Conservation (phyloP, 30 jellyfish, hydroid and myxozoan genomes). For the Chrysaora quinquecirrha region DNA sequence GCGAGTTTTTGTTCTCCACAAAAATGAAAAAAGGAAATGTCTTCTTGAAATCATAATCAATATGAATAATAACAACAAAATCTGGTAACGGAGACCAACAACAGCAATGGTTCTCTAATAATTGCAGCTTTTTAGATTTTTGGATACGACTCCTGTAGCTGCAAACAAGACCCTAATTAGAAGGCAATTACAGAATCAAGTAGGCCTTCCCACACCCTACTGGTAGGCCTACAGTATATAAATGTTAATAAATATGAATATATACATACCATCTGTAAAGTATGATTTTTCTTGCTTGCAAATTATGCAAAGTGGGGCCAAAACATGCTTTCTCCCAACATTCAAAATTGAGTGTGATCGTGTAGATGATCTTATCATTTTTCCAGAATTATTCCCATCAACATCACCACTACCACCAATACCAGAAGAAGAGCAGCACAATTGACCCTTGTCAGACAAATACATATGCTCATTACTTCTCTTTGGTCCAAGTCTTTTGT, state of each 20-base stretch:
- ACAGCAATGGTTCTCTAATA: background rate
- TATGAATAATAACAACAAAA: background rate
- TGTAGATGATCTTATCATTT: conserved; percentile 12
- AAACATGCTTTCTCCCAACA: conserved; percentile 17
- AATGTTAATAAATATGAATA: background rate
- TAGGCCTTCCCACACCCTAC: background rate
- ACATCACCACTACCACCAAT: conserved; percentile 7
- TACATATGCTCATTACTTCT: background rate
- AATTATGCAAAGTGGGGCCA: conserved; percentile 23
- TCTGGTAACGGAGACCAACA: background rate
- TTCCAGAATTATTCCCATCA: background rate
- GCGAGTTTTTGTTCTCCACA: conserved; percentile 37
- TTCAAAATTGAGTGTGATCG: conserved; percentile 1
- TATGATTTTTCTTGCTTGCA: conserved; percentile 40
- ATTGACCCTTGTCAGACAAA: background rate
- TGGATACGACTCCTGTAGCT: background rate
- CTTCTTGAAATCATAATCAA: too few species aligned
- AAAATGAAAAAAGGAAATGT: too few species aligned
- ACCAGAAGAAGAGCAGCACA: conserved; percentile 7
- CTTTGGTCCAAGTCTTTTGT: background rate
- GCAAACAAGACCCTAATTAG: background rate
- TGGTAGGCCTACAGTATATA: background rate
- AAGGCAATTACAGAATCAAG: background rate
- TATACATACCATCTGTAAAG: conserved; percentile 38
- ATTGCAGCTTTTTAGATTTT: background rate